Base-by-base conservation (phyloP, 2,113 vertebrate genomes). In the Pollimyrus isidori region DNA sequence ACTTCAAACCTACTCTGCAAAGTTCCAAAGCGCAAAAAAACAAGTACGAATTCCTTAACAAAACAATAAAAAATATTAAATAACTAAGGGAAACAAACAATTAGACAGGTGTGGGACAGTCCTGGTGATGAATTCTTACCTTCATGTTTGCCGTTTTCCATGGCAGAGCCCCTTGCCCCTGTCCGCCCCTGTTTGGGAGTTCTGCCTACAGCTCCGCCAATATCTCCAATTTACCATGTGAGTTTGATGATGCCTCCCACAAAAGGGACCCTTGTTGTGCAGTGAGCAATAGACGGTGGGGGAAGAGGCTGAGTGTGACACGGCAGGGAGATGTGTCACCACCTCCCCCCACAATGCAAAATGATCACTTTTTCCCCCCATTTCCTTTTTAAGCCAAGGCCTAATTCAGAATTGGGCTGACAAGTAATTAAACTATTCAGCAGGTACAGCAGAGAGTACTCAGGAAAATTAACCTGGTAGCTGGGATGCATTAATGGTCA, bases 251-350 rank as follows among this genome's bases (percentile, higher is more conserved):
- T 95, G 92, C 90, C 46, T 30, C 46, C 45, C 89, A 96, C 95
- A 96, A 96, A 95, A 92, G 94, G 93, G 85, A 89, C 89, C 94
- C 92, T 96, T 96, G 95, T 96, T 92, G 80, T 94, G 92, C 89
- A 13, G 90, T 89, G 92, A 93, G 87, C 89, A 69, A 76, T 82
- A 91, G 93, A 92, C 88, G 89, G 65, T 6, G 53, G 39, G 39
- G 76, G 42, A 88, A 90, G 90, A 87, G 90, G 91, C 87, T 91
- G 89, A 73, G 89, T 65, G n/a, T 5, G n/a, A 65, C 45, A 89
- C 30, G 3, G n/a, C 84, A 35, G 26, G 35, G 58, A 50, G 80
- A 85, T 80, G 23, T 65, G 53, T 88, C 82, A 90, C 80, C 53
- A 46, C 52, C 62, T 82, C 80, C 58, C 87, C 39, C 45, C 49